Base-by-base conservation (phyloP, 92 coral and sea anemone species). In the Palythoa grandis region DNA sequence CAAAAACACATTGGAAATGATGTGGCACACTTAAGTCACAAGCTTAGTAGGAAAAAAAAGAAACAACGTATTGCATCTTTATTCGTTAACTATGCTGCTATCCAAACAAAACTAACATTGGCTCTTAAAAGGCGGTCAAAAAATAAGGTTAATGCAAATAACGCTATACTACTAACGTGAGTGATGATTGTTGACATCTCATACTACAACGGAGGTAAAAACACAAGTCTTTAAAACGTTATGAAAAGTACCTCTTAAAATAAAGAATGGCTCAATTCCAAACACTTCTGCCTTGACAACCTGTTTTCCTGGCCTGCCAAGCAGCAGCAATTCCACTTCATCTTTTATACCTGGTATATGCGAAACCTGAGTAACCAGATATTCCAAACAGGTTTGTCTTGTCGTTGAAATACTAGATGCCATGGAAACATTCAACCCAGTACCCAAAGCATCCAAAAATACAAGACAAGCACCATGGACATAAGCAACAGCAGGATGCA, bases 401-500 rank as follows among this genome's bases (percentile, higher is more conserved):
- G 96, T 93, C 24, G 72, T 11, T 88, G 86, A 52, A 24, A 79
- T 16, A 56, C 86, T 65, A 8, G 88, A 79, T 25, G 98, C 88
- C 52, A 88, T 43, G 54, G 87, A 29, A 48, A 87, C 87, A 1
- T 89, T 82, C 43, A 90, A 39, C 8, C 98, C 98, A 77, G 95
- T 85, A 11, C 98, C 98, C 47, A 96, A 87, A 29, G 98, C 98
- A 72, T 96, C 98, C 67, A 96, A 87, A 84, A 97, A 95, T 11
- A 97, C 99, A 40, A 97, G 92, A 70, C 95, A 97, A 16, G 98
- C 99, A 47, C 99, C 99, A 71, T 97, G 99, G 52, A 95, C 90
- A 70, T 97, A 97, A 2, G 95, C 93, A 35, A 79, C 79, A 17
- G 93, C 83, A 61, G 98, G 94, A 71, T 89, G 68, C 43, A 97